These are phyloP conservation scores for Philopotamus ludificatus DNA, from an alignment of 1,140 invertebrate genomes.

Conservation along the genomic window DNA sequence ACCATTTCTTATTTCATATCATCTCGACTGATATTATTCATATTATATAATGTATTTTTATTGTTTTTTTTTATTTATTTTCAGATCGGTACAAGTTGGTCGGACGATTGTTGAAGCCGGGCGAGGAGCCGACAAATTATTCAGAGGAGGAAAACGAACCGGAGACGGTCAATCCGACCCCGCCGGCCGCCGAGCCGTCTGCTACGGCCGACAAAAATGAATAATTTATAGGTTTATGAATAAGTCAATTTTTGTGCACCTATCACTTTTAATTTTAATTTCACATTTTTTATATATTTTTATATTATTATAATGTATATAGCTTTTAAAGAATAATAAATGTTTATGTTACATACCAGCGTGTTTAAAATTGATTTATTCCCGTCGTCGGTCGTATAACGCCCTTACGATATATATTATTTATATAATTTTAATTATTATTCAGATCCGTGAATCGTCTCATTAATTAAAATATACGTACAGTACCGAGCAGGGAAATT, in stretches of 20 bases:
- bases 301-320: conserved; percentile 29
- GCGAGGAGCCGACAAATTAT: conserved; percentile 87
- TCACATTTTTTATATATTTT: conserved; percentile 25
- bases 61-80: conserved; percentile 44
- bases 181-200: too few relatives aligned
- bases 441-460: too few relatives aligned
- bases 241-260: conserved; percentile 14
- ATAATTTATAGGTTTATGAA: conserved; percentile 1
- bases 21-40: too few relatives aligned
- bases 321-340: conserved; percentile 21
- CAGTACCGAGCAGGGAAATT: too few relatives aligned
- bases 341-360: conserved; percentile 19
- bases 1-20: not conserved
- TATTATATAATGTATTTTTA: too few relatives aligned
- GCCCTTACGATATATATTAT: too few relatives aligned
- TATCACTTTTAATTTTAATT: conserved; percentile 18
- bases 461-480: too few relatives aligned
- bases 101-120: conserved; percentile 86
- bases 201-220: conserved; percentile 34
- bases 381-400: too few relatives aligned
- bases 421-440: too few relatives aligned
- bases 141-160: conserved; percentile 85
- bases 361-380: too few relatives aligned
- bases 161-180: too few relatives aligned
- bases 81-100: conserved; percentile 94